Evolutionary conservation across 2,888 invertebrate genomes (phyloP).

Genomic region (Stenchaetothrips biformis): DNA sequence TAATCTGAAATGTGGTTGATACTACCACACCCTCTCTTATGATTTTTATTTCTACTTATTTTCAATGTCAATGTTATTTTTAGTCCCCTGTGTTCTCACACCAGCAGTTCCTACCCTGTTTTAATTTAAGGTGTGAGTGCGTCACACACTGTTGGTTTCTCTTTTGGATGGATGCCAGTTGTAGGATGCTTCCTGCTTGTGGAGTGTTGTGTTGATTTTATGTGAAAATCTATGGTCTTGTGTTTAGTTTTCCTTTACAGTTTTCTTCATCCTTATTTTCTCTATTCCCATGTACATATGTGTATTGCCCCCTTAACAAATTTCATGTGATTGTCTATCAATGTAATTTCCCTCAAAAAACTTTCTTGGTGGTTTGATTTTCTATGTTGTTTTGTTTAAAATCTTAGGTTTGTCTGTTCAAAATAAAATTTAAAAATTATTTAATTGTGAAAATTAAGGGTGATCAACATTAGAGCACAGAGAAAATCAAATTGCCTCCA

Average conservation of each 20-base stretch:
- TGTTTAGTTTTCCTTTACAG: neutral
- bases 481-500: slow-evolving; percentile 22
- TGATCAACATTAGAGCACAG: neutral
- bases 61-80: slow-evolving; percentile 16
- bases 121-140: slow-evolving; percentile 7
- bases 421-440: neutral
- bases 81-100: neutral
- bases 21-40: too few relatives aligned
- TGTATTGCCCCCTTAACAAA: neutral
- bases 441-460: neutral
- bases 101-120: neutral
- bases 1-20: too few relatives aligned
- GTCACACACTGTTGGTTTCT: slow-evolving; percentile 11
- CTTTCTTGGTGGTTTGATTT: neutral
- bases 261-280: neutral
- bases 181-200: slow-evolving; percentile 22
- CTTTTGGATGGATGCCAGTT: slow-evolving; percentile 3
- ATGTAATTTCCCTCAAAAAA: neutral
- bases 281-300: neutral
- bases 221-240: slow-evolving; percentile 11
- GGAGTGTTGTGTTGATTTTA: slow-evolving; percentile 9
- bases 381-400: neutral
- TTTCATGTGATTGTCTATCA: neutral
- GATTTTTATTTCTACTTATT: neutral
- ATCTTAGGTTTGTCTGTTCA: neutral